These are phyloP conservation scores for Caretta caretta DNA, from an alignment of 2,113 vertebrate species.

Conservation along the genomic window DNA sequence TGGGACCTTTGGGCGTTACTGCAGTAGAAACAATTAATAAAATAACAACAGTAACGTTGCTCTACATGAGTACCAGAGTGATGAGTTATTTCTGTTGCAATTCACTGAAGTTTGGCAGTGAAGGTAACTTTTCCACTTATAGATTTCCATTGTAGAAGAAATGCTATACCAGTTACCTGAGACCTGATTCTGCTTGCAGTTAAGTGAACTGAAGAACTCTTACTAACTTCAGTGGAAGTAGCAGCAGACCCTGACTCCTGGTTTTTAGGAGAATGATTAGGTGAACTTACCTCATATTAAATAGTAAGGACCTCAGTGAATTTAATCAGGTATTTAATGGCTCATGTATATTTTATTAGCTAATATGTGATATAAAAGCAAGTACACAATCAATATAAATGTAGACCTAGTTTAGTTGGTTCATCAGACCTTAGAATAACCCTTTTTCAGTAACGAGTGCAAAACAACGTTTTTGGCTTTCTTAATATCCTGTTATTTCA, in stretches of 20 bases:
- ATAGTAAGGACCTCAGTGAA: background rate
- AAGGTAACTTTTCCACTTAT: background rate
- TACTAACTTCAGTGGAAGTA: background rate
- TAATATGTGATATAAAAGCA: background rate
- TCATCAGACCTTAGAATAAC: background rate
- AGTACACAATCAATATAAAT: background rate
- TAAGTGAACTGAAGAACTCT: background rate
- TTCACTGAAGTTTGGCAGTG: slow-evolving; percentile 19
- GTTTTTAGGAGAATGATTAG: background rate
- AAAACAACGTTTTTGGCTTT: background rate
- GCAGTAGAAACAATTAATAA: background rate
- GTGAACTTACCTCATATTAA: background rate
- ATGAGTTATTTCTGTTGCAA: slow-evolving; percentile 34
- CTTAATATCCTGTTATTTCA: background rate
- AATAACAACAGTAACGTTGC: background rate
- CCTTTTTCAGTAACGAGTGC: background rate
- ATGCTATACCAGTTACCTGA: background rate
- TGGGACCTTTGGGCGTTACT: background rate
- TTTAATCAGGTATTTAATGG: background rate
- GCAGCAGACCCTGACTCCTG: background rate
- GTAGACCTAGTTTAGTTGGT: background rate
- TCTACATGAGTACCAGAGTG: background rate
- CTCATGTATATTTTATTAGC: background rate
- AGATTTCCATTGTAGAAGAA: background rate
- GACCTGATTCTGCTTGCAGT: background rate